These are phyloP conservation scores for Bombus breviceps DNA, from an alignment of 1,140 invertebrate species.

Conservation along the genomic window DNA sequence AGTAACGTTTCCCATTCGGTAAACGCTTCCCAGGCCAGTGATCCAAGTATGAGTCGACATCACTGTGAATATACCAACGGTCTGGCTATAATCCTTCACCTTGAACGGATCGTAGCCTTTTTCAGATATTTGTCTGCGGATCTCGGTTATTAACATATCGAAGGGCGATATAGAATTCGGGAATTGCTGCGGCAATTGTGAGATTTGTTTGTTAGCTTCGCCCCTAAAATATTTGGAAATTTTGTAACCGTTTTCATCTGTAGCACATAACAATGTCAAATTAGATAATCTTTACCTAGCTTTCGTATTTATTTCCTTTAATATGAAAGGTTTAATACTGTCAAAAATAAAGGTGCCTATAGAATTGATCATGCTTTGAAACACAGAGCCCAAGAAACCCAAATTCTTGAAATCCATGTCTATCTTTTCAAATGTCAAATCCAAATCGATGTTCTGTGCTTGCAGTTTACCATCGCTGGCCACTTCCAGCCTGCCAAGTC, in stretches of 20 bases:
- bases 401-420: slow-evolving; percentile 91
- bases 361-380: slow-evolving; percentile 91
- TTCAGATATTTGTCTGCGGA: slow-evolving; percentile 87
- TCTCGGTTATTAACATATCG: slow-evolving; percentile 90
- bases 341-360: slow-evolving; percentile 92
- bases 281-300: slow-evolving; percentile 75
- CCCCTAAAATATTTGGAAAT: slow-evolving; percentile 70
- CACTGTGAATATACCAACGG: slow-evolving; percentile 86
- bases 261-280: not conserved
- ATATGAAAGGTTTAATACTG: slow-evolving; percentile 91
- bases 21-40: slow-evolving; percentile 90
- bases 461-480: slow-evolving; percentile 88
- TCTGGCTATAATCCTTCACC: slow-evolving; percentile 88
- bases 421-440: slow-evolving; percentile 90
- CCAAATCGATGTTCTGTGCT: slow-evolving; percentile 90
- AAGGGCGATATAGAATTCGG: slow-evolving; percentile 93
- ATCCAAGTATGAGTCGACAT: slow-evolving; percentile 89
- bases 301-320: slow-evolving; percentile 89
- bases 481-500: slow-evolving; percentile 87
- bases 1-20: slow-evolving; percentile 90
- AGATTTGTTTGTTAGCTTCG: slow-evolving; percentile 83
- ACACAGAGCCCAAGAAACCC: slow-evolving; percentile 88
- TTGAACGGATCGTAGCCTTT: slow-evolving; percentile 89
- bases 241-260: not conserved
- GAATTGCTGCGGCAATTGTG: slow-evolving; percentile 87